Conservation (phyloP, 1,140 invertebrate species). For the Polyergus mexicanus region DNA sequence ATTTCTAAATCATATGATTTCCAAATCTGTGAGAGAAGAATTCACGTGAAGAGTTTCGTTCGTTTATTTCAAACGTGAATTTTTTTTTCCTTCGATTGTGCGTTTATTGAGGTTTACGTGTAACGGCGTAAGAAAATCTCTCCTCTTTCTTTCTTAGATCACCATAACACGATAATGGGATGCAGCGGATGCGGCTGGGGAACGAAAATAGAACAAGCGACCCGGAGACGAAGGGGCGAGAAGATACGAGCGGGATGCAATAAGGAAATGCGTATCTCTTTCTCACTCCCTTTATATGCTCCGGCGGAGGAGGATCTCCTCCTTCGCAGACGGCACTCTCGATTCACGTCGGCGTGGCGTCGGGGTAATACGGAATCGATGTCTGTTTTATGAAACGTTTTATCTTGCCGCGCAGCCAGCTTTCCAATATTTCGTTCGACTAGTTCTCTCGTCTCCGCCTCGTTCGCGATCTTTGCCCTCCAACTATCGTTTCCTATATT, state of each 20-base stretch:
- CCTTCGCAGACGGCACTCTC: conserved; percentile 34
- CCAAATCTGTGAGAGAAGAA: too few species aligned
- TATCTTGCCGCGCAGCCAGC: conserved; percentile 76
- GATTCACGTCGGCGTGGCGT: conserved; percentile 65
- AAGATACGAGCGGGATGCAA: conserved; percentile 55
- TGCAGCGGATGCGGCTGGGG: conserved; percentile 17
- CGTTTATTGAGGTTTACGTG: neutral
- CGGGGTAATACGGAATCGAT: conserved; percentile 79
- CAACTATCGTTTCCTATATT: conserved; percentile 24
- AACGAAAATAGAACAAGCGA: neutral
- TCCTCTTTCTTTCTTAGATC: neutral
- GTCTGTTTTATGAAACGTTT: conserved; percentile 82
- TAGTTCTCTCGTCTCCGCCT: conserved; percentile 68
- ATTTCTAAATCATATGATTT: too few species aligned
- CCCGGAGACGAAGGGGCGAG: neutral
- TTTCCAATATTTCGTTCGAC: conserved; percentile 78
- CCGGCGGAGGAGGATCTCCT: conserved; percentile 9
- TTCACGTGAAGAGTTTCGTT: too few species aligned
- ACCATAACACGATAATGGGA: neutral
- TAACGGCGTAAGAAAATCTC: neutral
- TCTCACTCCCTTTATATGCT: conserved; percentile 26
- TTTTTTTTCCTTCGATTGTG: neutral
- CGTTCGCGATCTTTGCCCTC: conserved; percentile 53
- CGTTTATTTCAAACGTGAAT: neutral
- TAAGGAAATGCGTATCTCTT: conserved; percentile 68